Evolutionary conservation across 2,797 vertebrate genomes (phyloP).

Genomic region (Sebastes matsubarae): DNA sequence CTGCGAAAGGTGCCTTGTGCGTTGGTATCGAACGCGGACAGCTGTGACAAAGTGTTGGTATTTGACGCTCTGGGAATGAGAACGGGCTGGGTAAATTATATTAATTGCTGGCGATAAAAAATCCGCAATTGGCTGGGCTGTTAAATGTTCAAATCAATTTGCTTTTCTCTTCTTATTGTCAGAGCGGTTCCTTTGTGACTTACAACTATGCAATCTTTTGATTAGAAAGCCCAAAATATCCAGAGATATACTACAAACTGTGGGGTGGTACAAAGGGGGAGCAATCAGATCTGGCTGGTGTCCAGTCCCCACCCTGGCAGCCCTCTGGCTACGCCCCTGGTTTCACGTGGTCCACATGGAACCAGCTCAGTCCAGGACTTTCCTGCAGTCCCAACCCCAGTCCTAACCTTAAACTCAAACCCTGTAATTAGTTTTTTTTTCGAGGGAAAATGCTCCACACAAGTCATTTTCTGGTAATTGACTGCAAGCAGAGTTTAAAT

Average conservation of each 20-base stretch:
- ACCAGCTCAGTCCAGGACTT: constrained; percentile 69
- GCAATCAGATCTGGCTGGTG: constrained; percentile 49
- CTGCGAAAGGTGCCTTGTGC: no score
- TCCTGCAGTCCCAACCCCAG: constrained; percentile 71
- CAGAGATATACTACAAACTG: constrained; percentile 22
- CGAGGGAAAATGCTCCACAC: constrained; percentile 70
- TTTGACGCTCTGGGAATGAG: no score
- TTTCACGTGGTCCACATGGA: constrained; percentile 68
- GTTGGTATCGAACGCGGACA: no score
- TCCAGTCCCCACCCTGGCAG: constrained; percentile 56
- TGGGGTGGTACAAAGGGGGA: constrained; percentile 40
- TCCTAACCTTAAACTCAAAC: constrained; percentile 74
- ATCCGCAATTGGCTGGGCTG: background rate
- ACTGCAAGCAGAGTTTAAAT: constrained; percentile 79
- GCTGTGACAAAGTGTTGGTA: no score
- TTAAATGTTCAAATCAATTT: background rate
- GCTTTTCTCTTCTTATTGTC: background rate
- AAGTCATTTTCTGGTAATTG: constrained; percentile 81
- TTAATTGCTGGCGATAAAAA: background rate
- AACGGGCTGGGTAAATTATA: background rate
- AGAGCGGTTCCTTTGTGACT: background rate
- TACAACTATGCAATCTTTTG: background rate
- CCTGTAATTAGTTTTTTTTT: constrained; percentile 77
- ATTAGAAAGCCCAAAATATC: constrained; percentile 1
- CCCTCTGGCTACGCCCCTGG: constrained; percentile 56